Base-by-base conservation (phyloP, 2,113 vertebrate species). In the Mystacornis crossleyi region DNA sequence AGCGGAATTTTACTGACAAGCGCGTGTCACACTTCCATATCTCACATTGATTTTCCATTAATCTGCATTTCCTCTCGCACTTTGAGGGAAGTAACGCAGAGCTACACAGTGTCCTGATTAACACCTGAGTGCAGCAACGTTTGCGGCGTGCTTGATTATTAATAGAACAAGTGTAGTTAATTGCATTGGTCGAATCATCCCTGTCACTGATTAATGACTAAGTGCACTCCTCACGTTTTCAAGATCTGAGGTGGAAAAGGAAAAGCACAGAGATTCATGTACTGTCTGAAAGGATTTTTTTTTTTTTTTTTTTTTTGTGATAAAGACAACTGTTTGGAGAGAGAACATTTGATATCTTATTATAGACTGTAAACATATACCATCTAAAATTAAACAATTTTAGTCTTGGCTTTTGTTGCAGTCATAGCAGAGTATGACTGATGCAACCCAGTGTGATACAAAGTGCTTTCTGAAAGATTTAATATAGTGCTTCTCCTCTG, bases 141-240 rank as follows among this genome's bases (percentile, higher is more conserved):
- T 97, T 96, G 83, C 96, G 88, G n/a, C 3, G 5, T 34, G 74
- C 86, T 90, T 92, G 94, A 94, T 95, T 96, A 96, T 96, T 95
- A 94, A 95, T 94, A 97, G 95, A 95, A 94, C 92, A 95, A 95
- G 83, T 78, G 61, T 73, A 94, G 91, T 64, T 96, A 97, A 97
- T 97, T 95, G 85, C 86, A 62, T 10, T 91, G 91, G 94, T 86
- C 64, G 20, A 95, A 90, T 86, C 1, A 29, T 93, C 87, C 85
- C 96, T 70, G 72, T 70, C 87, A 55, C 90, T 95, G 95, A 94
- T 95, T 96, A 95, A 96, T 62, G 81, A 93, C 66, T 89, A 43
- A 91, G 74, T 69, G 72, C 33, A 33, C 89, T 93, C 54, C n/a
- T 90, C 31, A 53, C 66, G n/a, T 86, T 95, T 91, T 91, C 81